Evolutionary conservation across 1,140 invertebrate species (phyloP).

Genomic region (Heliconius nattereri): DNA sequence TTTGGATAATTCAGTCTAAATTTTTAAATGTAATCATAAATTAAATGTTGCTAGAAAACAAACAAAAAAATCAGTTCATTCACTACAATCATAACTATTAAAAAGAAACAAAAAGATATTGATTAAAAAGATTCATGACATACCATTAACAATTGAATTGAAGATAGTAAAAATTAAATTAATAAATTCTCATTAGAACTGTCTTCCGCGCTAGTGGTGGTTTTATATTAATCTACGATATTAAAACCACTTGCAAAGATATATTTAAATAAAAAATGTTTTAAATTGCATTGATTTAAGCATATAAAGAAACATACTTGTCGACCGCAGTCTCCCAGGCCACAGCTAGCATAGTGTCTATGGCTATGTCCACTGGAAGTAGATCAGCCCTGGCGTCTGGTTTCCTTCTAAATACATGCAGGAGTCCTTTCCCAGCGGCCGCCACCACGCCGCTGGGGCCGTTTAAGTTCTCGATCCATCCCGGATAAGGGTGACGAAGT

Average conservation of each 20-base stretch:
- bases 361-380: conserved; percentile 91
- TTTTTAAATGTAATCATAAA: too few species aligned
- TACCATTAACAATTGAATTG: too few species aligned
- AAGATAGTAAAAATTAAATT: too few species aligned
- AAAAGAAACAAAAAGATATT: too few species aligned
- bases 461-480: conserved; percentile 95
- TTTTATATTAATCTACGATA: not conserved
- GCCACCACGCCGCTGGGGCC: conserved; percentile 89
- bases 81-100: too few species aligned
- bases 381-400: conserved; percentile 82
- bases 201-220: not conserved
- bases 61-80: too few species aligned
- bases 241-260: not conserved
- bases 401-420: conserved; percentile 86
- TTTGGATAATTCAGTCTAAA: too few species aligned
- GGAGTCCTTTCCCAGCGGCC: conserved; percentile 87
- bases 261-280: not conserved
- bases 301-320: conserved; percentile 45
- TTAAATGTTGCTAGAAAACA: too few species aligned
- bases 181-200: too few species aligned
- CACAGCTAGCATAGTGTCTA: conserved; percentile 89
- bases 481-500: conserved; percentile 76
- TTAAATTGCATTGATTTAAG: not conserved
- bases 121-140: too few species aligned
- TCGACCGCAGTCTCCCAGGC: conserved; percentile 84